Conservation (phyloP, 2,797 vertebrate genomes). For the Falco cherrug region DNA sequence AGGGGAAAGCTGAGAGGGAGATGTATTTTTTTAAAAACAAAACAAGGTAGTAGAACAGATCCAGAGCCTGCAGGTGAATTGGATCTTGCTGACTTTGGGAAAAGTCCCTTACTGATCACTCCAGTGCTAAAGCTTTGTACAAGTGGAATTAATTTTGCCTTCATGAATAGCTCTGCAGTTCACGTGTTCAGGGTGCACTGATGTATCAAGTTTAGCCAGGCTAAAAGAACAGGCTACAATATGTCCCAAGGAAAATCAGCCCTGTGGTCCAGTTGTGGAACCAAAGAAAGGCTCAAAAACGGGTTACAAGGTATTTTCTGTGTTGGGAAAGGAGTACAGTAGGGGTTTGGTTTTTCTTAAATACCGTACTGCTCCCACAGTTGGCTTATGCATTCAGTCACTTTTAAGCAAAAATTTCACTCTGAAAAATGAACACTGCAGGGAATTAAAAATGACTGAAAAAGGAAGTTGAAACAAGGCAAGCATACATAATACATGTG, state of each 20-base stretch:
- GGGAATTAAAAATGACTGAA: slow-evolving; percentile 1
- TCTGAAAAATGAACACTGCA: not conserved
- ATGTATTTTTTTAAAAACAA: not conserved
- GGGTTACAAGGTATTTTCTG: not conserved
- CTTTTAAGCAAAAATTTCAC: not conserved
- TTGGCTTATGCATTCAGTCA: not conserved
- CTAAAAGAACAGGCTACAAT: not conserved
- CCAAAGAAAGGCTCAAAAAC: not conserved
- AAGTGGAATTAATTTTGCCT: not conserved
- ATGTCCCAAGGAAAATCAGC: not conserved
- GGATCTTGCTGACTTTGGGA: not conserved
- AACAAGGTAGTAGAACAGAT: not conserved
- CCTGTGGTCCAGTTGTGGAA: not conserved
- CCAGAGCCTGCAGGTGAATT: not conserved
- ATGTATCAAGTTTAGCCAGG: not conserved
- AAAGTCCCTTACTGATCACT: not conserved
- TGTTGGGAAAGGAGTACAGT: not conserved
- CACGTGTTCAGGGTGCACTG: not conserved
- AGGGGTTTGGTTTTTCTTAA: not conserved
- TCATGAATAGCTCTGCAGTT: not conserved
- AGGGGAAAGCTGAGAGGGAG: not conserved
- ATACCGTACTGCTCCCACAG: not conserved
- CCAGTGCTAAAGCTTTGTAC: not conserved
- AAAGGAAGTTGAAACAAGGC: slow-evolving; percentile 18
- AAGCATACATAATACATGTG: not conserved